phyloP scores from a whole-genome alignment of 1,140 invertebrate genomes.

The Drosophila mayri region DNA sequence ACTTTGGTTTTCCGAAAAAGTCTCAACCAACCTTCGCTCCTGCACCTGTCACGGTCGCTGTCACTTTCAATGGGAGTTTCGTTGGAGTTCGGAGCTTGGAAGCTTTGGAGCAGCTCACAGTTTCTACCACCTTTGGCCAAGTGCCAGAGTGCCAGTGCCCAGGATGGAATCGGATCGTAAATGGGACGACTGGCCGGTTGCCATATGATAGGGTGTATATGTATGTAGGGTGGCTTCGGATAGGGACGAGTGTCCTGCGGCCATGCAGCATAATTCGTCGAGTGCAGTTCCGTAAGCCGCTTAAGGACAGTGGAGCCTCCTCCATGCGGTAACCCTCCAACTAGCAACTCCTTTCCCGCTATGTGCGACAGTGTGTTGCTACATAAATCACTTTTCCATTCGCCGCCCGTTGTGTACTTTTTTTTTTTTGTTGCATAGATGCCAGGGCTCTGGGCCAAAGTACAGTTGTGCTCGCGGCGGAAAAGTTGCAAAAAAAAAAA shows the following conservation, averaged over 20 bases:
- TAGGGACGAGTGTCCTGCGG: slow-evolving; percentile 17
- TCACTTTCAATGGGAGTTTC: slow-evolving; percentile 59
- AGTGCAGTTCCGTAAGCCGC: slow-evolving; percentile 58
- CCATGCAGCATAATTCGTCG: slow-evolving; percentile 66
- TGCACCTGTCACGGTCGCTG: slow-evolving; percentile 50
- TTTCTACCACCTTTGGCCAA: not conserved
- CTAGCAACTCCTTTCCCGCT: not conserved
- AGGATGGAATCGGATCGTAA: slow-evolving; percentile 12
- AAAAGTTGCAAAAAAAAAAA: not conserved
- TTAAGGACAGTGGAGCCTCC: slow-evolving; percentile 44
- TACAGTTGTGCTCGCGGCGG: slow-evolving; percentile 21
- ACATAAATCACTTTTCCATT: slow-evolving; percentile 50
- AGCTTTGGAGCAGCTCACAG: not conserved
- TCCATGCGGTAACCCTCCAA: not conserved
- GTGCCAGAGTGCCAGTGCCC: slow-evolving; percentile 6
- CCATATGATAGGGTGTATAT: slow-evolving; percentile 23
- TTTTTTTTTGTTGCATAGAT: slow-evolving; percentile 12
- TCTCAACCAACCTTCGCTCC: not conserved
- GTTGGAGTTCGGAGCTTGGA: slow-evolving; percentile 2
- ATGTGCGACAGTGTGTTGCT: slow-evolving; percentile 25
- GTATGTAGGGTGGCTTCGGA: not conserved
- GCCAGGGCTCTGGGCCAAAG: slow-evolving; percentile 18
- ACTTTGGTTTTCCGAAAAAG: slow-evolving; percentile 18
- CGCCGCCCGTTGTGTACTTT: slow-evolving; percentile 3
- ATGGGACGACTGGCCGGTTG: slow-evolving; percentile 26